Conservation (phyloP, 2,113 vertebrate genomes). For the Ammodytes dubius region DNA sequence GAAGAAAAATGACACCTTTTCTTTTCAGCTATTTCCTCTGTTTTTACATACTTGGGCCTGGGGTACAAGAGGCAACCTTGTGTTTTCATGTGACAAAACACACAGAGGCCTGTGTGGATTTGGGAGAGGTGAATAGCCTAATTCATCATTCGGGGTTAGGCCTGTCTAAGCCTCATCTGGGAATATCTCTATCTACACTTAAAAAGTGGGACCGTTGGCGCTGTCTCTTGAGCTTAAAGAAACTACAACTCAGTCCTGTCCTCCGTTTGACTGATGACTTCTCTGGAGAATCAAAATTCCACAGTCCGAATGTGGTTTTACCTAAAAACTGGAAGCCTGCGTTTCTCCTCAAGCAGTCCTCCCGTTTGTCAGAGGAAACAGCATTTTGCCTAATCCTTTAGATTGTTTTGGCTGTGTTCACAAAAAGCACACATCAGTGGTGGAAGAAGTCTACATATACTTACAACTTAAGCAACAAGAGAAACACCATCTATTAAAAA, state of each 20-base stretch:
- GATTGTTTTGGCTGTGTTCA: constrained; percentile 21
- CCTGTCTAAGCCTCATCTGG: constrained; percentile 74
- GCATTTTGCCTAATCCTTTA: constrained; percentile 33
- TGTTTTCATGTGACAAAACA: constrained; percentile 83
- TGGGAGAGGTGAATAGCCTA: constrained; percentile 77
- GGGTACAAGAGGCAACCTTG: constrained; percentile 80
- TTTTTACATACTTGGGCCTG: constrained; percentile 78
- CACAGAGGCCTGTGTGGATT: constrained; percentile 80
- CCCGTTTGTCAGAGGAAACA: constrained; percentile 39
- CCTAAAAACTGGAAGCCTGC: constrained; percentile 31
- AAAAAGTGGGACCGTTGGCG: constrained; percentile 68
- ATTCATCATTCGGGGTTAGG: constrained; percentile 79
- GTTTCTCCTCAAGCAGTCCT: constrained; percentile 24
- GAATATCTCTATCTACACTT: constrained; percentile 80
- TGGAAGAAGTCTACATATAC: background rate
- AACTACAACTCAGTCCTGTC: constrained; percentile 75
- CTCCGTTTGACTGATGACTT: constrained; percentile 77
- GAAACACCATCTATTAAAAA: background rate
- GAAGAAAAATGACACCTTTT: constrained; percentile 84
- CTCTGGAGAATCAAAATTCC: constrained; percentile 77
- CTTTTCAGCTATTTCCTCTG: constrained; percentile 83
- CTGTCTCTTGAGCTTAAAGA: constrained; percentile 75
- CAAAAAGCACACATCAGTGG: constrained; percentile 15
- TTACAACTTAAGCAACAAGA: background rate
- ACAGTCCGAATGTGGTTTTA: constrained; percentile 65